phyloP scores from a whole-genome alignment of 2,113 vertebrate genomes.

The Colistium nudipinnis region DNA sequence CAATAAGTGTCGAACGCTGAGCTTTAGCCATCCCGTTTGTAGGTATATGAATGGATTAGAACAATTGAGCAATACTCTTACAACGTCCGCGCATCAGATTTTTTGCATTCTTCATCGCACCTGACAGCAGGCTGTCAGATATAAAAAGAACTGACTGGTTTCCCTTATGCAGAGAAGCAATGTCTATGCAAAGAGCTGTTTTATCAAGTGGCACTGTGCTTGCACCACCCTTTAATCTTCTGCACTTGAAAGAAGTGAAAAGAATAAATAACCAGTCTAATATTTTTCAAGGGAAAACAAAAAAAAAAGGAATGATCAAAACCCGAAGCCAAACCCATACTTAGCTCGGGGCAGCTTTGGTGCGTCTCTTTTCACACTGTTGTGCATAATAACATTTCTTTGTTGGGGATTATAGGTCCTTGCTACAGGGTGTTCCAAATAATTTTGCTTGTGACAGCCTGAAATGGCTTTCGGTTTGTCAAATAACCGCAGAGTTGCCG shows the following conservation, averaged over 20 bases:
- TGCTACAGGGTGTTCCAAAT: constrained; percentile 73
- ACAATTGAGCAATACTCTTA: constrained; percentile 29
- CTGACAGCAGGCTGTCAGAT: constrained; percentile 47
- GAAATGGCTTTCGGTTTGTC: constrained; percentile 73
- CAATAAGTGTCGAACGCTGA: constrained; percentile 23
- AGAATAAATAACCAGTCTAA: constrained; percentile 59
- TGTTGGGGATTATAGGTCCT: constrained; percentile 71
- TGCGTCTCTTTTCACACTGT: constrained; percentile 63
- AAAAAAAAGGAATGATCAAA: constrained; percentile 48
- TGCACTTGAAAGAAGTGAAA: constrained; percentile 55
- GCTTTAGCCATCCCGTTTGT: constrained; percentile 11
- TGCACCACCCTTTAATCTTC: constrained; percentile 59
- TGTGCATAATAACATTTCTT: constrained; percentile 74
- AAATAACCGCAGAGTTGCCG: constrained; percentile 68
- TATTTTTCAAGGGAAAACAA: constrained; percentile 54
- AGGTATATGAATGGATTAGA: constrained; percentile 30
- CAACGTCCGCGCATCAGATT: constrained; percentile 27
- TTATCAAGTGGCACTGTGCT: constrained; percentile 58
- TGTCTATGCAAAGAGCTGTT: constrained; percentile 61
- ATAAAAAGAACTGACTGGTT: constrained; percentile 46
- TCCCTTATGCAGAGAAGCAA: constrained; percentile 52
- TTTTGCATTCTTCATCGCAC: constrained; percentile 51
- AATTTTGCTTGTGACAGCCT: constrained; percentile 64
- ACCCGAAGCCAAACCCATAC: constrained; percentile 48
- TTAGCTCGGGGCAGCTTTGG: constrained; percentile 63